These are phyloP conservation scores for Sebastes minor DNA, from an alignment of 2,797 vertebrate species.

Conservation along the genomic window DNA sequence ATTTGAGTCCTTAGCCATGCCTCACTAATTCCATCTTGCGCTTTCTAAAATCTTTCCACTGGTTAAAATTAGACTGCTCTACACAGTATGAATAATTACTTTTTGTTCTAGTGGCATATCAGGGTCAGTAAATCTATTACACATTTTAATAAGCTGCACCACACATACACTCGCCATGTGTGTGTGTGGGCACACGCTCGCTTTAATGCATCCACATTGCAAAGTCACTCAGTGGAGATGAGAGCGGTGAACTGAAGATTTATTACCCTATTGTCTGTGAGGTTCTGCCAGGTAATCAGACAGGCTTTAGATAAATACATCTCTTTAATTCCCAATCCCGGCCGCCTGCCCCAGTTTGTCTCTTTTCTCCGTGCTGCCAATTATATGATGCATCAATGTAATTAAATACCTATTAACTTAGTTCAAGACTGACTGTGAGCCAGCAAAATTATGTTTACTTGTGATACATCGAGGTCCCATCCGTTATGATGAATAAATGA, in stretches of 20 bases:
- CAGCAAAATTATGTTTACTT: constrained; percentile 70
- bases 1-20: constrained; percentile 84
- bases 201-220: constrained; percentile 52
- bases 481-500: constrained; percentile 58
- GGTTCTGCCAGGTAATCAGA: constrained; percentile 83
- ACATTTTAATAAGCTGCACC: constrained; percentile 84
- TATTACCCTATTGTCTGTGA: constrained; percentile 81
- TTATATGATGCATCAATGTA: constrained; percentile 83
- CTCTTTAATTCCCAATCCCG: constrained; percentile 79
- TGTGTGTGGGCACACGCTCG: constrained; percentile 44
- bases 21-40: constrained; percentile 87
- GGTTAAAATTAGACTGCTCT: constrained; percentile 83
- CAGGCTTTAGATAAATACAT: constrained; percentile 83
- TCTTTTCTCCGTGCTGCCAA: constrained; percentile 73
- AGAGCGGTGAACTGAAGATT: constrained; percentile 78
- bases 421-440: constrained; percentile 72
- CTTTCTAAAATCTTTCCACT: constrained; percentile 85
- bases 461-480: constrained; percentile 37
- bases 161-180: constrained; percentile 44
- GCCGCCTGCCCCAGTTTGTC: constrained; percentile 72
- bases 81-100: constrained; percentile 86
- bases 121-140: constrained; percentile 88
- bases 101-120: constrained; percentile 86
- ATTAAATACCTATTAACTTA: constrained; percentile 83
- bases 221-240: constrained; percentile 73